Percentiles rank a stretch among this genome's conserved stretches.
These are phyloP conservation scores for Peromyscus californicus DNA, from an alignment of 2,113 vertebrate species.

Conservation along the genomic window DNA sequence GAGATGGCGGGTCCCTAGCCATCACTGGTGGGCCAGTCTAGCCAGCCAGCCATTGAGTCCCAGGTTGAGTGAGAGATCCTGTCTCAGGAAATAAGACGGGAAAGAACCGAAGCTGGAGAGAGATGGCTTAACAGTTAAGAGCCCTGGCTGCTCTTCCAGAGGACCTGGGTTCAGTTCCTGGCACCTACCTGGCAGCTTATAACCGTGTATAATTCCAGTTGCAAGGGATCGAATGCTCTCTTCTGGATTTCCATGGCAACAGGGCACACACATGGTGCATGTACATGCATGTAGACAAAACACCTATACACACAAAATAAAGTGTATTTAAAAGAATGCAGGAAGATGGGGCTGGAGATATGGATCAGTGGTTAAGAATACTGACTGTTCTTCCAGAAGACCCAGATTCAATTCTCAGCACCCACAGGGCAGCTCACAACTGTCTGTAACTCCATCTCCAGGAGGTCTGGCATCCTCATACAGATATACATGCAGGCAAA, in stretches of 20 bases:
- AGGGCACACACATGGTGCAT: background rate
- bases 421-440: too few species aligned
- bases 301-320: background rate
- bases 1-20: background rate
- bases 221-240: background rate
- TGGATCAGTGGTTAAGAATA: too few species aligned
- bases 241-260: background rate
- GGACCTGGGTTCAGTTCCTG: background rate
- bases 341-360: background rate
- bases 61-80: background rate
- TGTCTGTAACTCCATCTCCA: too few species aligned
- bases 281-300: background rate
- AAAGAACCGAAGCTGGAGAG: background rate
- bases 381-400: too few species aligned
- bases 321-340: background rate
- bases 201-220: background rate
- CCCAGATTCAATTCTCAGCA: too few species aligned
- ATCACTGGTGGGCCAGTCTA: background rate
- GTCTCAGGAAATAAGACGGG: background rate
- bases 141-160: background rate
- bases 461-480: too few species aligned
- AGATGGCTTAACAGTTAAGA: background rate
- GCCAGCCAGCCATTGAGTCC: background rate
- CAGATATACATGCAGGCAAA: background rate
- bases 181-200: background rate